Conservation (phyloP, 2,888 invertebrate species). For the Polydesmus complanatus region DNA sequence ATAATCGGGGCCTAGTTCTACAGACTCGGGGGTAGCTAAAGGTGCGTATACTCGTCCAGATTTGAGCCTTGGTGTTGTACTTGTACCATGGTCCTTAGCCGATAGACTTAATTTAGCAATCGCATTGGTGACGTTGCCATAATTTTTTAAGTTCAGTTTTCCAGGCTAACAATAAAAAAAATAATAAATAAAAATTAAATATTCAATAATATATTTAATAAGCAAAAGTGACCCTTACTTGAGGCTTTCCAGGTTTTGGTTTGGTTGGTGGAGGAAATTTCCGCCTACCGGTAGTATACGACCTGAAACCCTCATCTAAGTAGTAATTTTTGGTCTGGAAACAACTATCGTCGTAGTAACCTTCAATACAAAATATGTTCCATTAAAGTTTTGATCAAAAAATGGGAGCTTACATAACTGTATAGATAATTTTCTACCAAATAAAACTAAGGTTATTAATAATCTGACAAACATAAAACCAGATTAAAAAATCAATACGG, state of each 20-base stretch:
- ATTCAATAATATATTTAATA: not conserved
- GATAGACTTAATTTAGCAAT: conserved; percentile 42
- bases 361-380: conserved; percentile 21
- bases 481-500: no score
- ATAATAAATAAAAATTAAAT: not conserved
- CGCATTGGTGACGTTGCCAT: conserved; percentile 74
- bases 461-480: no score
- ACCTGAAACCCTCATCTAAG: conserved; percentile 38
- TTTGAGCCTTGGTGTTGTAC: conserved; percentile 27
- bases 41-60: conserved; percentile 47
- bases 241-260: conserved; percentile 42
- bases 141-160: conserved; percentile 76
- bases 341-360: conserved; percentile 31
- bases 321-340: conserved; percentile 28
- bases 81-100: conserved; percentile 41
- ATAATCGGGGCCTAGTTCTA: conserved; percentile 57
- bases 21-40: conserved; percentile 58
- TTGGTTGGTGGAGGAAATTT: conserved; percentile 42
- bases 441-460: no score
- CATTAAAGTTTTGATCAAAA: no score
- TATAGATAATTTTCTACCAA: no score
- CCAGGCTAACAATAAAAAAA: conserved; percentile 50
- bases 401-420: not conserved
- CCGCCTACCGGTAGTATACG: conserved; percentile 54
- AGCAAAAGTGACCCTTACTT: conserved; percentile 17